Percentiles rank a stretch among this genome's conserved stretches.
Evolutionary conservation across 30 jellyfish, hydroid and myxozoan species (phyloP).

Genomic region (Calvadosia cruxmelitensis): DNA sequence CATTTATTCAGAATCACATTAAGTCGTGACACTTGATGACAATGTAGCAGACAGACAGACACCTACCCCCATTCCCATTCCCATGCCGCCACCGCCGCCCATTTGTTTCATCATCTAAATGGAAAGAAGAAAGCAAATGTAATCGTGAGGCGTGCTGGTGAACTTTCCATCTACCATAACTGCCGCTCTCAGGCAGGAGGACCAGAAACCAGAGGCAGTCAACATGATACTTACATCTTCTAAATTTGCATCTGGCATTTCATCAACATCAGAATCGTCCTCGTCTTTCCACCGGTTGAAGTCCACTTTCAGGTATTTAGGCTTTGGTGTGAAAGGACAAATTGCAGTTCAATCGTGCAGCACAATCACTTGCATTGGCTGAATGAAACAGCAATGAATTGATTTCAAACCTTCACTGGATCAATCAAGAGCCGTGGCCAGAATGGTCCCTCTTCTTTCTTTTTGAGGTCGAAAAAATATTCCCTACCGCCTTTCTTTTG

Average conservation of each 20-base stretch:
- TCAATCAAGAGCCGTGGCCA: slow-evolving; percentile 73
- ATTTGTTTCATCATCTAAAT: slow-evolving; percentile 68
- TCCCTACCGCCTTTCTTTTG: slow-evolving; percentile 90
- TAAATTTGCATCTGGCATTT: slow-evolving; percentile 19
- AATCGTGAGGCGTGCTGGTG: background rate
- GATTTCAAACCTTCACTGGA: slow-evolving; percentile 26
- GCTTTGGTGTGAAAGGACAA: slow-evolving; percentile 22
- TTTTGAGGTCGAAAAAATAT: slow-evolving; percentile 50
- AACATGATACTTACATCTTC: slow-evolving; percentile 36
- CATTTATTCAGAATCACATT: too few species aligned
- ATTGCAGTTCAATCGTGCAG: background rate
- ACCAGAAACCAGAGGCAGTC: too few species aligned
- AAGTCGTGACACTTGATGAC: too few species aligned
- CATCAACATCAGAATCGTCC: slow-evolving; percentile 73
- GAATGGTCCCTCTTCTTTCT: slow-evolving; percentile 51
- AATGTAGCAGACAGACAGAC: too few species aligned
- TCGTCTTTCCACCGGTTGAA: slow-evolving; percentile 89
- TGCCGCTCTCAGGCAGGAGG: too few species aligned
- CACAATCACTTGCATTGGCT: background rate
- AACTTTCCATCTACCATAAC: background rate
- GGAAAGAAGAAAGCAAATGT: background rate
- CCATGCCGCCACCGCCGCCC: slow-evolving; percentile 52
- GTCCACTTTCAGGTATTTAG: slow-evolving; percentile 55
- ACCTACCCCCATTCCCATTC: background rate
- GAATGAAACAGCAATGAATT: too few species aligned